Evolutionary conservation across 1,140 invertebrate genomes (phyloP), one percentile per base, ranked within the genome.

Genomic region (Ips nitidus): DNA sequence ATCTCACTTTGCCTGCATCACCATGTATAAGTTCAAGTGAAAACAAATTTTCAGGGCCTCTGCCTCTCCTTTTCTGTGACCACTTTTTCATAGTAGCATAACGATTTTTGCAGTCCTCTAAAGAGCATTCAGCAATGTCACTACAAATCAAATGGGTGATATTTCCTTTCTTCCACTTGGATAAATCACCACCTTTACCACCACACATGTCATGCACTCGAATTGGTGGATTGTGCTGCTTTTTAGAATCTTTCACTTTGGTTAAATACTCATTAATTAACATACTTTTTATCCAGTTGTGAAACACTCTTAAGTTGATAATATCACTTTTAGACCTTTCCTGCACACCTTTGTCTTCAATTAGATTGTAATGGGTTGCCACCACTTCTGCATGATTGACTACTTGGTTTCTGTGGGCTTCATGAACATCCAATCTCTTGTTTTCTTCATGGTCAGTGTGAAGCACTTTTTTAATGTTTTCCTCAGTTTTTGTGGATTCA

Each of bases 251-350:
- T 73, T 86, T 86, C 1, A 92, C 81, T 77, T 89, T 86, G 57
- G 82, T 82, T 57, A 89, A 79, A 77, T 89, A 90, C 78, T 91
- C 87, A 77, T 86, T 87, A 75, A 99, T 98, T 1, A 98, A 82
- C 83, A 95, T 93, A 80, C 93, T 92, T 83, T 99, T 99, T 4
- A 98, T 90, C 97, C 97, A 99, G 81, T 99, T 99, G 81, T 99
- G 99, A 78, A 98, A 98, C 82, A 98, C 99, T 72, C 98, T 86
- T 83, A 99, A 86, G 77, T 93, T 91, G 76, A 95, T 91, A 72
- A 99, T 99, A 38, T 92, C 87, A 50, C 95, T 98, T 76, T 94
- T 87, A 70, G 86, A 89, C 58, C 98, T 83, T 71, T 89, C 87
- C 53, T 85, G 86, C 4, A 94, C 79, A 0, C 94, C 94, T 72